phyloP scores from a whole-genome alignment of 2,797 vertebrate species.

The Rhinella marina region DNA sequence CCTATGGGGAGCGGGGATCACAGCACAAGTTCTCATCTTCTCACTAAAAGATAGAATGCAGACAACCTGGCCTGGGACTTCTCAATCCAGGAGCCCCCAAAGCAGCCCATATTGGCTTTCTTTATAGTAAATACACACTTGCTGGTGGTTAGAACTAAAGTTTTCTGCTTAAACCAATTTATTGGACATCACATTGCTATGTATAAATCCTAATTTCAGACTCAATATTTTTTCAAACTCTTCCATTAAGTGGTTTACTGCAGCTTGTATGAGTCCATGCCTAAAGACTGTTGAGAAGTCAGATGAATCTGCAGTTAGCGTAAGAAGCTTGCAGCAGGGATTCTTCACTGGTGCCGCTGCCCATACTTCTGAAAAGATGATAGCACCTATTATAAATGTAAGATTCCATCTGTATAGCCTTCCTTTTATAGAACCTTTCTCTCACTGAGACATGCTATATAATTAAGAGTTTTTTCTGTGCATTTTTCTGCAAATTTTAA shows the following conservation, averaged over 20 bases:
- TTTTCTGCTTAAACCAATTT: neutral
- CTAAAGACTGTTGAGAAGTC: neutral
- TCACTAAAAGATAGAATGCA: neutral
- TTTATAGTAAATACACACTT: neutral
- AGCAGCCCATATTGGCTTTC: too few relatives aligned
- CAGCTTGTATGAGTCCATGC: neutral
- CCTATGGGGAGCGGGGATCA: neutral
- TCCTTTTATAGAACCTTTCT: neutral
- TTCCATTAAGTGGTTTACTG: neutral
- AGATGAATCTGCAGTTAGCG: too few relatives aligned
- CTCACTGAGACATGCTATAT: neutral
- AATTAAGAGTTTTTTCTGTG: neutral
- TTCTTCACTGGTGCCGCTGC: neutral
- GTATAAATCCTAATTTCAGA: neutral
- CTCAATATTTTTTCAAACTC: neutral
- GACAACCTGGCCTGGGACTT: neutral
- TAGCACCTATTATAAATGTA: neutral
- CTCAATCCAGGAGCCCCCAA: too few relatives aligned
- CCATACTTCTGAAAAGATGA: neutral
- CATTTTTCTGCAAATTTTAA: neutral
- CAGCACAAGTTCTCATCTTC: neutral
- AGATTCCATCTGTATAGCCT: neutral
- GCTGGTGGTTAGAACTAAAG: neutral
- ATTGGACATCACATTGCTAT: neutral
- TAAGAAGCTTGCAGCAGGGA: neutral